Percentiles rank a stretch among this genome's conserved stretches.
These are phyloP conservation scores for Drosophila niveifrons DNA, from an alignment of 2,888 invertebrate species.

Conservation along the genomic window DNA sequence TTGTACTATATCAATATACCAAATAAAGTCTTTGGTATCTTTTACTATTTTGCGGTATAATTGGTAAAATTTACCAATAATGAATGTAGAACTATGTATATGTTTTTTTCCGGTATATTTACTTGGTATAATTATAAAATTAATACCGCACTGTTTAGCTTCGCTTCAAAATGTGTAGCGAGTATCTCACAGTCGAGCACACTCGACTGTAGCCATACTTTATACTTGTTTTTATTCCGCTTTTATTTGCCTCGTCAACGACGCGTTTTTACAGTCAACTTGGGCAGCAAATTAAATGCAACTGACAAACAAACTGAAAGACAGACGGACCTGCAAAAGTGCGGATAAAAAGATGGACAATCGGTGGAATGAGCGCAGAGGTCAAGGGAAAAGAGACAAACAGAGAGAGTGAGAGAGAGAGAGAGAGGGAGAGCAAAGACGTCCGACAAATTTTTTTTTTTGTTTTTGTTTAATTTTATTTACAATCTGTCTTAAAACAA, in stretches of 20 bases:
- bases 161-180: too few relatives aligned
- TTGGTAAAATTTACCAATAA: too few relatives aligned
- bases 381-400: neutral
- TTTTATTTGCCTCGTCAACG: slow-evolving; percentile 61
- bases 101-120: too few relatives aligned
- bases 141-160: too few relatives aligned
- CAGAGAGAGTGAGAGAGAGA: neutral
- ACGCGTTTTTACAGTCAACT: slow-evolving; percentile 69
- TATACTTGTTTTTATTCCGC: slow-evolving; percentile 54
- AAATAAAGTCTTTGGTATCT: too few relatives aligned
- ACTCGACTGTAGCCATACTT: neutral
- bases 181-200: slow-evolving; percentile 9
- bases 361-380: neutral
- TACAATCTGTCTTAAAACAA: too few relatives aligned
- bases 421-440: too few relatives aligned
- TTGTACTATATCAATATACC: too few relatives aligned
- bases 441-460: slow-evolving; percentile 59
- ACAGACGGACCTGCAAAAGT: slow-evolving; percentile 5
- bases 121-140: too few relatives aligned
- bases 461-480: too few relatives aligned
- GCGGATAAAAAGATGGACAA: slow-evolving; percentile 10
- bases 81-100: too few relatives aligned
- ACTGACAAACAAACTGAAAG: slow-evolving; percentile 41
- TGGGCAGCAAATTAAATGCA: slow-evolving; percentile 75
- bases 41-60: too few relatives aligned